Evolutionary conservation across 1,140 invertebrate species (phyloP), one percentile per base, ranked within the genome.

Genomic region (Homarus americanus): DNA sequence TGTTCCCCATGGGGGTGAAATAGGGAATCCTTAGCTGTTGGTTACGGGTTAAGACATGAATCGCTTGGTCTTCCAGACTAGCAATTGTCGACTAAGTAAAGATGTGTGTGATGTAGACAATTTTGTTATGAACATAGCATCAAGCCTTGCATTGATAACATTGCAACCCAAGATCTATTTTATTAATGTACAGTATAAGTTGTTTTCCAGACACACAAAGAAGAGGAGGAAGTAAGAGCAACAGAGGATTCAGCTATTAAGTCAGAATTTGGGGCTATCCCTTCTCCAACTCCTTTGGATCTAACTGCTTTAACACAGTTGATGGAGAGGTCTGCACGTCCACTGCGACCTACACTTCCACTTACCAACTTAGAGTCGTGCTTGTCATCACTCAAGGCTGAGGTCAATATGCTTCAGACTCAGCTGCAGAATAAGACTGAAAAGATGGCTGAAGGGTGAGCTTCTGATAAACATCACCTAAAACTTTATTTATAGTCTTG

Each of bases 401-500:
- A 90, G 41, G 88, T 90, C 4, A 72, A 82, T 28, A 76, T 58
- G 76, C 88, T 90, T 34, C 88, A 90, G 88, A 63, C 88, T n/a
- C 88, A 75, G 44, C 73, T 90, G 4, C 80, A 90, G 53, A 49
- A 53, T 20, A 87, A 87, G 36, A 41, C 49, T 53, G 32, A 87
- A n/a, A 41, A 76, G 28, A 32, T 76, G 36, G 44, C 72, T 38
- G 36, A 58, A 63, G 84, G 53, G 84, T 87, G 78, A 87, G 84
- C n/a, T 69, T 63, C 49, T 79, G 17, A 24, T 20, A 58, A 24
- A 24, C 24, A 58, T 58, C 53, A n/a, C n/a, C 24, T 49, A 49
- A 15, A 49, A 15, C 44, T 49, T 49, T 49, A 49, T 49, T n/a
- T 49, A 49, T 49, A 49, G 15, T 49, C 44, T 1, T 49, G 15